Evolutionary conservation across 2,797 vertebrate genomes (phyloP).

Genomic region (Gadopsis bispinosus): DNA sequence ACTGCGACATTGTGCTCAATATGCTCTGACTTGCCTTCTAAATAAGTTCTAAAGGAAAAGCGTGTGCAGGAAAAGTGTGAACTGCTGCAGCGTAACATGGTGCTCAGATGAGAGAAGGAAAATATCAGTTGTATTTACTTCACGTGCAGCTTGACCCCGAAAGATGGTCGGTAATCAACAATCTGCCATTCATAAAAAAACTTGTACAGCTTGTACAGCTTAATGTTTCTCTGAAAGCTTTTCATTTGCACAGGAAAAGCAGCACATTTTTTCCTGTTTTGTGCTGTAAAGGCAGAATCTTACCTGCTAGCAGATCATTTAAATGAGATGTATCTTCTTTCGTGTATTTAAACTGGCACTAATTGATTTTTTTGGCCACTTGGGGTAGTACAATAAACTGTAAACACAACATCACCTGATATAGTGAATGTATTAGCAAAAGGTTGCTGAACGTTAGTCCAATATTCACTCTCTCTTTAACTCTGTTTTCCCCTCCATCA

Average conservation of each 20-base stretch:
- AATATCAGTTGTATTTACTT: conserved; percentile 15
- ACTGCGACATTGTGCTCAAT: conserved; percentile 1
- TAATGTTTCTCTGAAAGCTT: not conserved
- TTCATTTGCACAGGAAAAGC: not conserved
- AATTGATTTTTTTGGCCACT: not conserved
- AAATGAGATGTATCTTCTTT: not conserved
- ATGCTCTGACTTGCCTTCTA: conserved; percentile 5
- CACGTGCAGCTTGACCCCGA: not conserved
- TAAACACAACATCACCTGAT: not conserved
- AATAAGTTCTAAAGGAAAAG: conserved; percentile 18
- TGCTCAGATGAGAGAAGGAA: conserved; percentile 27
- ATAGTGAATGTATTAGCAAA: not conserved
- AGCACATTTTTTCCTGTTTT: not conserved
- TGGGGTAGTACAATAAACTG: not conserved
- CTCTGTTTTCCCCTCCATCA: not conserved
- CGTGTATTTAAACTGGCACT: not conserved
- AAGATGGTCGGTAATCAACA: not conserved
- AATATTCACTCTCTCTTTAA: not conserved
- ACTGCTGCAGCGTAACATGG: not conserved
- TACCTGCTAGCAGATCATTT: not conserved
- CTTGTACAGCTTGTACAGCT: no score
- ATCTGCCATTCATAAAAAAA: not conserved
- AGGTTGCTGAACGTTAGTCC: not conserved
- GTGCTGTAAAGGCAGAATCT: not conserved
- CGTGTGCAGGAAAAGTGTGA: conserved; percentile 6